These are phyloP conservation scores for Ancistrus triradiatus DNA, from an alignment of 2,113 vertebrate species.

Conservation along the genomic window DNA sequence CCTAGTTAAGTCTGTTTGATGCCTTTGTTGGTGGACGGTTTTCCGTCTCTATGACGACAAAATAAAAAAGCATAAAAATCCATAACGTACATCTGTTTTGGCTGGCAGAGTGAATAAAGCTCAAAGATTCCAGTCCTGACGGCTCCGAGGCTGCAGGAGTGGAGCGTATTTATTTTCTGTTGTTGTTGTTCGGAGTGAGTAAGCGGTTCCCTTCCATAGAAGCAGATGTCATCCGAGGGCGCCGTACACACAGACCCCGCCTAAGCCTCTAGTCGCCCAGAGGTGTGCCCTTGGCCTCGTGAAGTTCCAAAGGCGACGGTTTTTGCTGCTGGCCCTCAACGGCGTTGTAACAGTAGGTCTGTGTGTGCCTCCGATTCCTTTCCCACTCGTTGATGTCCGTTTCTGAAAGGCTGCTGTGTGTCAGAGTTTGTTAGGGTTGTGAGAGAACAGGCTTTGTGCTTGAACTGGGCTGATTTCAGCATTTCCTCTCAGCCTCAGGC, in stretches of 20 bases:
- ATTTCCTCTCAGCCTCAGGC: slow-evolving; percentile 1
- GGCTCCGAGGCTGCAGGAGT: background rate
- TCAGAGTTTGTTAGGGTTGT: slow-evolving; percentile 38
- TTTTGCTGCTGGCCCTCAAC: background rate
- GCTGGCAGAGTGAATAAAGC: no score
- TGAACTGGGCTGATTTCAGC: slow-evolving; percentile 41
- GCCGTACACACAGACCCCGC: background rate
- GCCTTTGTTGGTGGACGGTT: no score
- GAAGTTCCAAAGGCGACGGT: slow-evolving; percentile 18
- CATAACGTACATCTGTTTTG: slow-evolving; percentile 15
- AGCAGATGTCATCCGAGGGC: slow-evolving; percentile 1
- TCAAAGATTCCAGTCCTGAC: background rate
- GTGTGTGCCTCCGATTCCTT: slow-evolving; percentile 52
- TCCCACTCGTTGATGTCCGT: slow-evolving; percentile 37
- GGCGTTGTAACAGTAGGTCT: slow-evolving; percentile 19
- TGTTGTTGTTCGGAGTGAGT: background rate
- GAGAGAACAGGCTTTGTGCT: slow-evolving; percentile 55
- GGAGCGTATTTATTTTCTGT: background rate
- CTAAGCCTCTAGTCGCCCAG: background rate
- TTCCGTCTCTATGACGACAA: slow-evolving; percentile 17
- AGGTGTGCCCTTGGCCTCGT: slow-evolving; percentile 19
- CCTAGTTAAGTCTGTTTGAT: no score
- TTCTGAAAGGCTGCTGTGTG: slow-evolving; percentile 52
- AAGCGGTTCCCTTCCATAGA: slow-evolving; percentile 2
- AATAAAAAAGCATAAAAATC: slow-evolving; percentile 10